Conservation (phyloP, 92 coral and sea anemone species). For the Metridium senile region DNA sequence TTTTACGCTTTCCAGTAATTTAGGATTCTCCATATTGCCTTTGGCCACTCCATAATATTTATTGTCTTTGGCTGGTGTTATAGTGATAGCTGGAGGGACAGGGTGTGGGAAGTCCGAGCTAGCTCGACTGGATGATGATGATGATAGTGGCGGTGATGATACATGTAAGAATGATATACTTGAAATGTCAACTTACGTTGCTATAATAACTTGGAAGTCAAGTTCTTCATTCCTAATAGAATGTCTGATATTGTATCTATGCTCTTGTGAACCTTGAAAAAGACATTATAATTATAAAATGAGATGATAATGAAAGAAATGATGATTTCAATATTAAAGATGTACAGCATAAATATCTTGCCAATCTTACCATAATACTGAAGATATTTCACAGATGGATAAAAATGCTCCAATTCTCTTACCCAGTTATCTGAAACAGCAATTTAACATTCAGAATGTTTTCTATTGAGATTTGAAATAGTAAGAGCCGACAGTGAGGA, state of each 20-base stretch:
- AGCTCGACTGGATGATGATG: background rate
- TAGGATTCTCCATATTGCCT: too few relatives aligned
- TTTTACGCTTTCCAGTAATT: too few relatives aligned
- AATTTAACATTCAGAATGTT: background rate
- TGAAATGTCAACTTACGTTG: slow-evolving; percentile 59
- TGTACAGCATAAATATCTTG: too few relatives aligned
- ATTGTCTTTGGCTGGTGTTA: too few relatives aligned
- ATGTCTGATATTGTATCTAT: slow-evolving; percentile 37
- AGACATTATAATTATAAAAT: background rate
- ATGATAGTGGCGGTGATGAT: background rate
- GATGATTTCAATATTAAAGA: too few relatives aligned
- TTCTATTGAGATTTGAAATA: background rate
- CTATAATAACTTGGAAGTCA: slow-evolving; percentile 58
- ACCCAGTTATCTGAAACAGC: slow-evolving; percentile 84
- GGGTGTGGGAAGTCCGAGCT: too few relatives aligned
- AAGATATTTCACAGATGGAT: slow-evolving; percentile 70
- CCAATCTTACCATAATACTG: slow-evolving; percentile 82
- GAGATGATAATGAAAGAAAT: background rate
- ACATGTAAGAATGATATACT: background rate
- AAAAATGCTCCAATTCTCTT: slow-evolving; percentile 81
- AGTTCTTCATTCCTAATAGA: slow-evolving; percentile 22
- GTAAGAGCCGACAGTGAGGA: too few relatives aligned
- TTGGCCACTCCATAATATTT: too few relatives aligned
- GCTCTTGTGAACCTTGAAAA: slow-evolving; percentile 54
- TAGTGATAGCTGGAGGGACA: too few relatives aligned